Percentiles rank a stretch among this genome's conserved stretches.
Conservation (phyloP, 1,140 invertebrate species). For the Brachystomella parvula region DNA sequence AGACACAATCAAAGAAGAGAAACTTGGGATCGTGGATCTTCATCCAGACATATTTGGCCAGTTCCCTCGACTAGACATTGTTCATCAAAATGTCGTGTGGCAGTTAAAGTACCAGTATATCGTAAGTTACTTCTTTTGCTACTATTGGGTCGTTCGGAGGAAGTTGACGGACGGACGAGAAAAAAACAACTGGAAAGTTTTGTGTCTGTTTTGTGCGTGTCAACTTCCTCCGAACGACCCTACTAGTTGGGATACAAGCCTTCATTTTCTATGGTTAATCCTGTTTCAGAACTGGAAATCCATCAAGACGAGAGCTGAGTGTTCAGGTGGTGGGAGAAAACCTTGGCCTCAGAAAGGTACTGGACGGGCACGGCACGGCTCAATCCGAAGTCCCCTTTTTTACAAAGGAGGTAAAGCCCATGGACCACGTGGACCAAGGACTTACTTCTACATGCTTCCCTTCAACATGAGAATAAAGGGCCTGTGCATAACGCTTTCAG, state of each 20-base stretch:
- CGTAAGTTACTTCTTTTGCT: slow-evolving; percentile 46
- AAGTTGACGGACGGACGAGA: no score
- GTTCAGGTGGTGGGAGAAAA: slow-evolving; percentile 76
- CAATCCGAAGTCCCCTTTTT: slow-evolving; percentile 78
- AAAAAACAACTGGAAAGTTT: neutral
- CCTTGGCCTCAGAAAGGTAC: slow-evolving; percentile 93
- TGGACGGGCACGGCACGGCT: slow-evolving; percentile 82
- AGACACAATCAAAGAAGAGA: slow-evolving; percentile 65
- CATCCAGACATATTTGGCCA: slow-evolving; percentile 80
- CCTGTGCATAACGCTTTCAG: slow-evolving; percentile 69
- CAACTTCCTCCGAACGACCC: neutral
- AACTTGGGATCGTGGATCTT: slow-evolving; percentile 73
- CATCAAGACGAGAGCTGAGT: slow-evolving; percentile 68
- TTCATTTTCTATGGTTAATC: slow-evolving; percentile 4
- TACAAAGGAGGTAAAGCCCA: slow-evolving; percentile 69
- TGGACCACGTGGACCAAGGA: slow-evolving; percentile 75
- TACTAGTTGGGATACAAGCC: no score
- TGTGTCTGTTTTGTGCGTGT: no score
- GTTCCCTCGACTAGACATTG: slow-evolving; percentile 76
- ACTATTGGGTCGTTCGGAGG: no score
- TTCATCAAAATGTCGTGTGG: slow-evolving; percentile 82
- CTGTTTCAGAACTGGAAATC: slow-evolving; percentile 54
- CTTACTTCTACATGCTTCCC: slow-evolving; percentile 88
- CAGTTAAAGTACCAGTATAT: slow-evolving; percentile 75
- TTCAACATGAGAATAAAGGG: slow-evolving; percentile 65